phyloP scores from a whole-genome alignment of 2,888 invertebrate genomes.

The Trisateles emortualis region DNA sequence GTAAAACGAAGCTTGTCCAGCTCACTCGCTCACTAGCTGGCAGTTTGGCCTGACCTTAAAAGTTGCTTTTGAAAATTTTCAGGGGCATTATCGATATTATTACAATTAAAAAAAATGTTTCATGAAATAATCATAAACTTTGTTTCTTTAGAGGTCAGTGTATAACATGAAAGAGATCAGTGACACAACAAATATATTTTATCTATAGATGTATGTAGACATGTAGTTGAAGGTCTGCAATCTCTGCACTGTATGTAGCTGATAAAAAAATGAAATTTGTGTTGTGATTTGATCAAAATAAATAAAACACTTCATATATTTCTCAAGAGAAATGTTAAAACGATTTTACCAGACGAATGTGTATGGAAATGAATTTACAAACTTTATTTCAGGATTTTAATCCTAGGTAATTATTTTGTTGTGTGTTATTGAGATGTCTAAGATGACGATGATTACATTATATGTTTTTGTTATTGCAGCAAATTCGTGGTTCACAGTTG shows the following conservation, averaged over 20 bases:
- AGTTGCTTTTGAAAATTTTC: no score
- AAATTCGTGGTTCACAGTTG: slow-evolving; percentile 99
- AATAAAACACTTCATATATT: slow-evolving; percentile 24
- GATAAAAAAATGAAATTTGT: slow-evolving; percentile 24
- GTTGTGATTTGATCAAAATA: slow-evolving; percentile 33
- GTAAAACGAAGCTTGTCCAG: no score
- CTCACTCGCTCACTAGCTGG: no score
- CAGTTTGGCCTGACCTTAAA: no score
- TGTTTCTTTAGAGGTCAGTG: no score
- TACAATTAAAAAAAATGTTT: no score
- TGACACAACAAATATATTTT: no score
- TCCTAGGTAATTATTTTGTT: slow-evolving; percentile 89
- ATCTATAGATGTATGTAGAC: no score
- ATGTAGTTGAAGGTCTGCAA: no score
- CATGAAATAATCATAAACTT: no score
- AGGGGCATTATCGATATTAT: no score
- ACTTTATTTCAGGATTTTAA: slow-evolving; percentile 96
- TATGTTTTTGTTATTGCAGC: slow-evolving; percentile 87
- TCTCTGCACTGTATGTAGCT: not conserved
- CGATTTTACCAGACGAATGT: slow-evolving; percentile 66
- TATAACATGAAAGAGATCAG: no score
- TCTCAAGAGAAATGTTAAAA: slow-evolving; percentile 61
- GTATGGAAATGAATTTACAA: slow-evolving; percentile 93
- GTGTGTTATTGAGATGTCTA: slow-evolving; percentile 31
- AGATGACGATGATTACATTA: slow-evolving; percentile 17